Percentiles rank a stretch among this genome's conserved stretches.
These are phyloP conservation scores for Dromaius novaehollandiae DNA, from an alignment of 2,113 vertebrate genomes.

Conservation along the genomic window DNA sequence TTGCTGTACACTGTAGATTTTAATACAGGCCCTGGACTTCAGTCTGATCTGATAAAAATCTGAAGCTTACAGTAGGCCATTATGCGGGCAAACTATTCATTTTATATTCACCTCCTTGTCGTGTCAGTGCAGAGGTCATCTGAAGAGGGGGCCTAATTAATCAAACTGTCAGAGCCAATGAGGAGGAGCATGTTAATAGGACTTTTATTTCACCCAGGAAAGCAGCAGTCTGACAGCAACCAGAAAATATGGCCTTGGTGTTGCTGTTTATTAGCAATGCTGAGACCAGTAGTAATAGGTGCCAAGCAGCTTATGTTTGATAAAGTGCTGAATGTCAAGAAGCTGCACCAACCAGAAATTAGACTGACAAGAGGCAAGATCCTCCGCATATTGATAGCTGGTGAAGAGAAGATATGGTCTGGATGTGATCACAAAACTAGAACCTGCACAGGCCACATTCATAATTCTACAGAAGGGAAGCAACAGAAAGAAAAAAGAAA, in stretches of 20 bases:
- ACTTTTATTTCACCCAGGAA: slow-evolving; percentile 93
- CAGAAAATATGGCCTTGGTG: slow-evolving; percentile 79
- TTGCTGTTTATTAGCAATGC: slow-evolving; percentile 83
- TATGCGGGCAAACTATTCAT: slow-evolving; percentile 85
- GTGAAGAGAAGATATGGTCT: neutral
- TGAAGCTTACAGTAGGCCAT: slow-evolving; percentile 74
- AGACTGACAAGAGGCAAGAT: slow-evolving; percentile 69
- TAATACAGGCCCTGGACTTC: slow-evolving; percentile 68
- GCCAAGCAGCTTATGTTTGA: slow-evolving; percentile 83
- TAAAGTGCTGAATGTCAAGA: slow-evolving; percentile 80
- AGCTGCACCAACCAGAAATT: slow-evolving; percentile 73
- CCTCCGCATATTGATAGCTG: neutral
- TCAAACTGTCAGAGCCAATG: slow-evolving; percentile 94
- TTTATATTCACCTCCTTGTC: slow-evolving; percentile 90
- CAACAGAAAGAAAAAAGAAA: neutral
- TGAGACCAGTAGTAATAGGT: slow-evolving; percentile 82
- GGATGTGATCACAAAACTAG: neutral
- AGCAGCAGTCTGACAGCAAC: slow-evolving; percentile 83
- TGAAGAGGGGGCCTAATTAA: slow-evolving; percentile 91
- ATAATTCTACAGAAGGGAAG: neutral
- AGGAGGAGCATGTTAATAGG: slow-evolving; percentile 95
- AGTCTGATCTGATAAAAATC: slow-evolving; percentile 70
- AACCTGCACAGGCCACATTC: neutral
- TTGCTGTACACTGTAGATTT: neutral
- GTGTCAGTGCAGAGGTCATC: slow-evolving; percentile 86